Evolutionary conservation across 2,888 invertebrate species (phyloP).

Genomic region (Mythimna loreyi): DNA sequence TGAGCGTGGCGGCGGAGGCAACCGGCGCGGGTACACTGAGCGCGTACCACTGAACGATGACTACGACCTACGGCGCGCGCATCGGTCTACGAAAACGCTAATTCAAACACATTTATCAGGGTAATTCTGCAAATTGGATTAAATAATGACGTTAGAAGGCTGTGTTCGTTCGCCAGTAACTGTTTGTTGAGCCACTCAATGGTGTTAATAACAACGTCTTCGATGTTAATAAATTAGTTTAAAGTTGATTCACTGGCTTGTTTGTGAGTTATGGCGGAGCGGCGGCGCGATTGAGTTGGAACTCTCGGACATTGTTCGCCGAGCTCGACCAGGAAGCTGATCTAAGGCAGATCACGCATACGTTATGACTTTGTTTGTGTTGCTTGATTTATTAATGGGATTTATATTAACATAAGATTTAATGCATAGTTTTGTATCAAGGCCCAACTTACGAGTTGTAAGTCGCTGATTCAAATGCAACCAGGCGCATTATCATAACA

Average conservation of each 20-base stretch:
- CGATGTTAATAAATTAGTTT: conserved; percentile 82
- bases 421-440: too few species aligned
- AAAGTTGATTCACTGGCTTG: conserved; percentile 75
- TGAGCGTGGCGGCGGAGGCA: conserved; percentile 69
- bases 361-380: not conserved
- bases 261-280: conserved; percentile 70
- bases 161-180: conserved; percentile 76
- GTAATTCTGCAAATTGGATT: conserved; percentile 89
- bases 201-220: conserved; percentile 80
- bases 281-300: conserved; percentile 62
- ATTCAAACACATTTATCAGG: conserved; percentile 89
- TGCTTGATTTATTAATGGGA: not conserved
- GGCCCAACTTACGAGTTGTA: too few species aligned
- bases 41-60: conserved; percentile 68
- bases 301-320: conserved; percentile 65
- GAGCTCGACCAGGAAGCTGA: conserved; percentile 31
- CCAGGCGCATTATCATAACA: too few species aligned
- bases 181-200: conserved; percentile 79
- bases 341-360: conserved; percentile 4
- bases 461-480: too few species aligned
- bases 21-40: conserved; percentile 78
- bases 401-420: too few species aligned
- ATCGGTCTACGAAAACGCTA: conserved; percentile 84
- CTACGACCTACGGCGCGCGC: conserved; percentile 87
- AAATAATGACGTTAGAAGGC: conserved; percentile 86